phyloP scores from a whole-genome alignment of 2,113 vertebrate species.

The Anarrhichthys ocellatus region DNA sequence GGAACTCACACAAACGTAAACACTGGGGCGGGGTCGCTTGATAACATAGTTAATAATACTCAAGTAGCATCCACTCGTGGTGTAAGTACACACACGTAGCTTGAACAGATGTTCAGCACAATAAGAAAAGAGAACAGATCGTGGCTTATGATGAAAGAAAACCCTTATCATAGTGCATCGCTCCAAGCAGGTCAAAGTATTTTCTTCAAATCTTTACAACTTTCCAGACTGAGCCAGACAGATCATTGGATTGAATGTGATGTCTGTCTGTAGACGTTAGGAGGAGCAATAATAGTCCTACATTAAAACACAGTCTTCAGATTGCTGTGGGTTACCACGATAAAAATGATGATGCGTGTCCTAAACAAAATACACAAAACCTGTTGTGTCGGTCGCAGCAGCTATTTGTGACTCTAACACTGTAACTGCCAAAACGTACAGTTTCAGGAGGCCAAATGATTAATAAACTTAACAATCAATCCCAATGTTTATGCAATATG shows the following conservation, averaged over 20 bases:
- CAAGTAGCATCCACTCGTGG: constrained; percentile 9
- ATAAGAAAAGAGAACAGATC: constrained; percentile 13
- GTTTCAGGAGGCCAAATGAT: too few relatives aligned
- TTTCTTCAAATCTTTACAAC: constrained; percentile 21
- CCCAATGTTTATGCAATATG: too few relatives aligned
- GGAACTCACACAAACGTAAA: constrained; percentile 12
- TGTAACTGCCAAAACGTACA: too few relatives aligned
- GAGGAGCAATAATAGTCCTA: not conserved
- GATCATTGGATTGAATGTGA: not conserved
- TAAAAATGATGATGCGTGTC: not conserved
- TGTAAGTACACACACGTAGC: constrained; percentile 39
- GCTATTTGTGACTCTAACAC: not conserved
- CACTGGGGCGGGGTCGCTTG: not conserved
- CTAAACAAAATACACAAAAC: not conserved
- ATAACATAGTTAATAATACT: constrained; percentile 16
- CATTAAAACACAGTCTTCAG: not conserved
- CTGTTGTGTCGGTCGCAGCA: not conserved
- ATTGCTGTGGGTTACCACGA: not conserved
- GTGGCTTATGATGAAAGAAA: constrained; percentile 54
- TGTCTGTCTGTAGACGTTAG: constrained; percentile 7
- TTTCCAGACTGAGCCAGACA: constrained; percentile 12
- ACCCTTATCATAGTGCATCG: not conserved
- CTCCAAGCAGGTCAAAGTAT: constrained; percentile 10
- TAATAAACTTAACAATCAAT: too few relatives aligned
- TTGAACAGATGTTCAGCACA: constrained; percentile 50